These are phyloP conservation scores for Onychomys torridus DNA, from an alignment of 2,797 vertebrate species.

Conservation along the genomic window DNA sequence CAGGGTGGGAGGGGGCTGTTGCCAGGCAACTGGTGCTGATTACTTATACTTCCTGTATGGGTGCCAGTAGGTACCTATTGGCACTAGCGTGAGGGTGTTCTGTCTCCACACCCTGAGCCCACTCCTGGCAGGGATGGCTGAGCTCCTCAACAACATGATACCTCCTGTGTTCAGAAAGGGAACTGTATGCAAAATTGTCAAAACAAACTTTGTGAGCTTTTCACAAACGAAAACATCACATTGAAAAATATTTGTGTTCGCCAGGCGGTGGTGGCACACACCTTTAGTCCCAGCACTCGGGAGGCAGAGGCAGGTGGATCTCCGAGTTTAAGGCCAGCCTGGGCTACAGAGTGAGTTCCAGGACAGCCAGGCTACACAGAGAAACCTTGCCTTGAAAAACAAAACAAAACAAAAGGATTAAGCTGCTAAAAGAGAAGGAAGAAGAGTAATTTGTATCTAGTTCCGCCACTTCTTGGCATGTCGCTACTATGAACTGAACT, in stretches of 20 bases:
- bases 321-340: neutral
- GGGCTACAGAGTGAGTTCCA: neutral
- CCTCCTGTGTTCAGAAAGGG: slow-evolving; percentile 22
- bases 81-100: fast-evolving
- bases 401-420: neutral
- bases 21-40: neutral
- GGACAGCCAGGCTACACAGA: neutral
- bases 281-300: neutral
- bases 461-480: too few relatives aligned
- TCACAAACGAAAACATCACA: neutral
- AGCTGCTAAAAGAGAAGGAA: too few relatives aligned
- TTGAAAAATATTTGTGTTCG: neutral
- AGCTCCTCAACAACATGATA: neutral
- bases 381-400: neutral
- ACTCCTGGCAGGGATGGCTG: neutral
- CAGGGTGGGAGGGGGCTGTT: neutral
- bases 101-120: neutral
- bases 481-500: neutral
- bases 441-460: too few relatives aligned
- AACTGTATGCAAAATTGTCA: slow-evolving; percentile 38
- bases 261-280: neutral
- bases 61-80: neutral
- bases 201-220: slow-evolving; percentile 33
- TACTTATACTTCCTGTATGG: neutral
- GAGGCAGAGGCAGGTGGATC: neutral